phyloP scores from a whole-genome alignment of 2,888 invertebrate species.

The Xestia c-nigrum region DNA sequence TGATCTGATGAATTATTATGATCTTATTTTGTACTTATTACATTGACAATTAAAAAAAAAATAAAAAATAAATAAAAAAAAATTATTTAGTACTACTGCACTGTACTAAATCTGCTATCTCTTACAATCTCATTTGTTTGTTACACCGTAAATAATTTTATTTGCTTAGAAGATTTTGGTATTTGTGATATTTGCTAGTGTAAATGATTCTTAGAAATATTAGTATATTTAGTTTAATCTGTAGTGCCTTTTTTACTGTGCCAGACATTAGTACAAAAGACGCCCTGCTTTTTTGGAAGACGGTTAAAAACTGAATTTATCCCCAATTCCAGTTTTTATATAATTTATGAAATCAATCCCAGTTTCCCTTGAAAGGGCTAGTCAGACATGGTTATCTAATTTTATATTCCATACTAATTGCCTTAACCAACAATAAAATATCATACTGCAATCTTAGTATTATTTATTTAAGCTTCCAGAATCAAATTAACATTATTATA shows the following conservation, averaged over 20 bases:
- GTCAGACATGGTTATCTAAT: conserved; percentile 33
- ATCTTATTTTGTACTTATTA: conserved; percentile 20
- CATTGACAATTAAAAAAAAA: neutral
- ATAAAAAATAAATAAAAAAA: neutral
- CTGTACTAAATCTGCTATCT: neutral
- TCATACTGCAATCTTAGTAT: conserved; percentile 47
- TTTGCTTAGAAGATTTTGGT: conserved; percentile 6
- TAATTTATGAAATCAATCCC: conserved; percentile 1
- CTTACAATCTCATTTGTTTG: conserved; percentile 9
- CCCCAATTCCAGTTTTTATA: neutral
- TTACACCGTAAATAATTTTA: neutral
- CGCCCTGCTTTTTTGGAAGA: neutral
- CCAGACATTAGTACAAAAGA: conserved; percentile 15
- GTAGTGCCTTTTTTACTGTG: conserved; percentile 23
- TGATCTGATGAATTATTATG: neutral
- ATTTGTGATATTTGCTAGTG: conserved; percentile 64
- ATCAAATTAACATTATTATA: conserved; percentile 16
- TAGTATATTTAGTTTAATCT: conserved; percentile 8
- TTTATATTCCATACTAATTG: conserved; percentile 37
- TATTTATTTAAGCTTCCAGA: conserved; percentile 43
- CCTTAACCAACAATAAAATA: conserved; percentile 58
- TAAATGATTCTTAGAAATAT: conserved; percentile 16
- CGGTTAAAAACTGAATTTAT: neutral
- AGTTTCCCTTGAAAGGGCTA: conserved; percentile 12
- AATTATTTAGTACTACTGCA: neutral